These are phyloP conservation scores for Pristionchus mayeri DNA, from an alignment of 2,888 invertebrate species.

Conservation along the genomic window DNA sequence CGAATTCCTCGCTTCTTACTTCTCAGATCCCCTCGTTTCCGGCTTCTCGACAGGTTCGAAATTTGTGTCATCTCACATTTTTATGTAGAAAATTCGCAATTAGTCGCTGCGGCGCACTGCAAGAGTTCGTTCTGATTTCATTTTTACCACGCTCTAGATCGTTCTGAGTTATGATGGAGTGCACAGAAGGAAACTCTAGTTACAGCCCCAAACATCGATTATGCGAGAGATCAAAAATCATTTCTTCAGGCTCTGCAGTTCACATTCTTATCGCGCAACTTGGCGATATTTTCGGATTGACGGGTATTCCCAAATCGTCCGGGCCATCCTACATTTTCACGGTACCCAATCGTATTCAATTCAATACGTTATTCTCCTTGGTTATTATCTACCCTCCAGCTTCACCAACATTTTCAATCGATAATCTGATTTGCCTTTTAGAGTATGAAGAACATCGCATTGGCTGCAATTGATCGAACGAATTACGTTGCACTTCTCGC, in stretches of 20 bases:
- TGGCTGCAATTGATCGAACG: conserved; percentile 5
- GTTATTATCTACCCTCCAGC: too few relatives aligned
- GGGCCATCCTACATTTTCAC: conserved; percentile 78
- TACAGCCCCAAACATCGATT: too few relatives aligned
- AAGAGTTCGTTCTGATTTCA: too few relatives aligned
- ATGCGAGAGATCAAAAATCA: too few relatives aligned
- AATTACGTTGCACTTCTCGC: background rate
- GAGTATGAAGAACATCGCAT: background rate
- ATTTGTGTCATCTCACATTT: too few relatives aligned
- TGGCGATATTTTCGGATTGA: conserved; percentile 76
- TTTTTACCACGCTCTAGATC: too few relatives aligned
- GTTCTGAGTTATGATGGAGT: too few relatives aligned
- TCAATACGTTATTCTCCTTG: too few relatives aligned
- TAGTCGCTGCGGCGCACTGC: too few relatives aligned
- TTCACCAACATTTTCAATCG: too few relatives aligned
- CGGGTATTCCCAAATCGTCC: conserved; percentile 71
- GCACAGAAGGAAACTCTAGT: too few relatives aligned
- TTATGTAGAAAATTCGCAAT: too few relatives aligned
- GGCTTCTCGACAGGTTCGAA: conserved; percentile 77
- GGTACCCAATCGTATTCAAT: conserved; percentile 48
- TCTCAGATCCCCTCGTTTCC: conserved; percentile 76
- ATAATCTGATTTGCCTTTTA: background rate
- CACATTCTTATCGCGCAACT: conserved; percentile 79
- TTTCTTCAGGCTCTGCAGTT: conserved; percentile 75
- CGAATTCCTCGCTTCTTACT: conserved; percentile 71